phyloP scores from a whole-genome alignment of 2,113 vertebrate genomes.

The Nesogale talazaci region DNA sequence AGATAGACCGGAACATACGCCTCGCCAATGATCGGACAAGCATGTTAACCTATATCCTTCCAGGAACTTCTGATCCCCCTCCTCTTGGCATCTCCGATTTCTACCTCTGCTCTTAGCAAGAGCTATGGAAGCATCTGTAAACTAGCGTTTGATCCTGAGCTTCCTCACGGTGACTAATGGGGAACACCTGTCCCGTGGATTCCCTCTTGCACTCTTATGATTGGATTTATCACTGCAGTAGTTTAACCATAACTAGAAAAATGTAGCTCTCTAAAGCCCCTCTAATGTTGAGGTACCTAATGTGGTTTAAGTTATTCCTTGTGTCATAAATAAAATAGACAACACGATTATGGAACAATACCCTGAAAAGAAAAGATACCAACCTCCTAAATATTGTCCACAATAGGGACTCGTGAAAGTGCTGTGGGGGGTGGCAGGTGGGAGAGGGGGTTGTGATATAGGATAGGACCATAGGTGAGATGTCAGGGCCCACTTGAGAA shows the following conservation, averaged over 20 bases:
- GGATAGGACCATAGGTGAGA: not conserved
- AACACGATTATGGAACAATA: constrained; percentile 70
- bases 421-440: not conserved
- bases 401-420: constrained; percentile 53
- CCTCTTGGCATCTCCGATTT: constrained; percentile 18
- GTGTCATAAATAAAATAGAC: constrained; percentile 66
- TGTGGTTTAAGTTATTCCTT: constrained; percentile 74
- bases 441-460: not conserved
- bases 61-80: not conserved
- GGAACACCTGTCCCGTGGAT: constrained; percentile 72
- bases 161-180: constrained; percentile 77
- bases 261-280: constrained; percentile 65
- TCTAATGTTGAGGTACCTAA: constrained; percentile 67
- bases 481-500: not conserved
- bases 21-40: not conserved
- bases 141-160: constrained; percentile 34
- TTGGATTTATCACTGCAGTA: constrained; percentile 73
- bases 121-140: constrained; percentile 63
- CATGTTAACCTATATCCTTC: not conserved
- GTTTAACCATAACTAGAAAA: constrained; percentile 70
- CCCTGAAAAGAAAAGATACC: constrained; percentile 73
- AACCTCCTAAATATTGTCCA: constrained; percentile 74
- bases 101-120: constrained; percentile 51
- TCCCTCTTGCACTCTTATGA: constrained; percentile 65
- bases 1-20: not conserved